Evolutionary conservation across 2,113 vertebrate species (phyloP), one percentile per base, ranked within the genome.

Genomic region (Aythya baeri): DNA sequence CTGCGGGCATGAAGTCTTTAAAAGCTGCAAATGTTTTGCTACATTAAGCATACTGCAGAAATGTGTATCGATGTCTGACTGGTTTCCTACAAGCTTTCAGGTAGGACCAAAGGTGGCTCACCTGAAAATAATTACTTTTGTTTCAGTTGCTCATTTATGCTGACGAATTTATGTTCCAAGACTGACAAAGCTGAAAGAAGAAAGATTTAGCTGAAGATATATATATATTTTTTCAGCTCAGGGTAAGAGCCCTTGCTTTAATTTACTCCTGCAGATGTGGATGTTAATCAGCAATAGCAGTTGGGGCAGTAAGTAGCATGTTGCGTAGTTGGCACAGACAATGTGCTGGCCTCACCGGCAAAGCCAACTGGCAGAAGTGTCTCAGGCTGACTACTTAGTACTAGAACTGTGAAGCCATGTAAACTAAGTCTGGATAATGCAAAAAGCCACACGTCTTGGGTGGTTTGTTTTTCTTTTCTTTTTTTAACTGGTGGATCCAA

Each of bases 31-130:
- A 17, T 17, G 49, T 67, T 49, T 59, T 13, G 5, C 49, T 46
- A 7, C 5, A 1, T 27, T 31, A 63, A 55, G 79, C 49, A 70
- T 44, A 29, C n/a, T 74, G 52, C 44, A 57, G 80, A 75, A 73
- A 27, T 0, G 2, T 2, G 6, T 13, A 23, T 9, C 6, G 1
- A 34, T 25, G 41, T 59, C 68, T 25, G 20, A 13, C 17, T 32
- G 17, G 12, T 38, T 46, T 65, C 58, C 54, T 84, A 22, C 23
- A 25, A 27, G 36, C 26, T 8, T 22, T 27, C 59, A 31, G 17
- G 38, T 43, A 26, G 17, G 50, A 63, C 13, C 21, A 10, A 21
- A n/a, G 50, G 70, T 8, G 36, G 38, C 17, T 57, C 23, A 52
- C 34, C 4, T 3, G 3, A 17, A 26, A 25, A 23, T 17, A 38